Evolutionary conservation across 2,888 invertebrate genomes (phyloP), one percentile per base, ranked within the genome.

Genomic region (Acanthopleura granulata): DNA sequence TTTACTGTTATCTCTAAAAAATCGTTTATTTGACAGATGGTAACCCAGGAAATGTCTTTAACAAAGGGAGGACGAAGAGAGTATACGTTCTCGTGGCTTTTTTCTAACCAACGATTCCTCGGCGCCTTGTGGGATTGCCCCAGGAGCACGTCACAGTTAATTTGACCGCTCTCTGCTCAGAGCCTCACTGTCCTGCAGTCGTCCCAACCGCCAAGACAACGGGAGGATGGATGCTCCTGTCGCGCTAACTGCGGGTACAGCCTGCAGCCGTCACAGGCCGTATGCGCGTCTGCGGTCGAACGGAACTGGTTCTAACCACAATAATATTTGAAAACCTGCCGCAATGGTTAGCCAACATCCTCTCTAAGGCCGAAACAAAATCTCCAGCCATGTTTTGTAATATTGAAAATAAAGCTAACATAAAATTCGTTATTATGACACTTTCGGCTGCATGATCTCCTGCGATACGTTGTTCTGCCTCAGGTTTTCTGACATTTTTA

Each of bases 271-370:
- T 6, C n/a, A 22, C 18, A 4, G 57, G 57, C 57, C 66, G 25
- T 25, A 66, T 66, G 66, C 29, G 25, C 66, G 18, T 22, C 66
- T 66, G 66, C 66, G 66, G 66, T 66, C 66, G 25, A 22, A 66
- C 15, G 25, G 66, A 27, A 25, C 29, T 12, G 66, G 22, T 27
- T 16, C 25, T 27, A 66, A 66, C 66, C 66, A 66, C 66, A 66
- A 66, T 66, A 66, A 66, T 66, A 66, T 66, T 66, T 66, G 66
- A 16, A 66, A 66, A 66, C 22, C 25, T 22, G 66, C 66, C 66
- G 29, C 66, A 66, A 66, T 66, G 66, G 66, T 66, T 66, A 66
- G 22, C 29, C 66, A 27, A 22, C 66, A 66, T 66, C 66, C 29
- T 27, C 66, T 27, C 66, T 27, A 66, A 66, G 25, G 29, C 66